Conservation (phyloP, 2,113 vertebrate species). For the Sula dactylatra region DNA sequence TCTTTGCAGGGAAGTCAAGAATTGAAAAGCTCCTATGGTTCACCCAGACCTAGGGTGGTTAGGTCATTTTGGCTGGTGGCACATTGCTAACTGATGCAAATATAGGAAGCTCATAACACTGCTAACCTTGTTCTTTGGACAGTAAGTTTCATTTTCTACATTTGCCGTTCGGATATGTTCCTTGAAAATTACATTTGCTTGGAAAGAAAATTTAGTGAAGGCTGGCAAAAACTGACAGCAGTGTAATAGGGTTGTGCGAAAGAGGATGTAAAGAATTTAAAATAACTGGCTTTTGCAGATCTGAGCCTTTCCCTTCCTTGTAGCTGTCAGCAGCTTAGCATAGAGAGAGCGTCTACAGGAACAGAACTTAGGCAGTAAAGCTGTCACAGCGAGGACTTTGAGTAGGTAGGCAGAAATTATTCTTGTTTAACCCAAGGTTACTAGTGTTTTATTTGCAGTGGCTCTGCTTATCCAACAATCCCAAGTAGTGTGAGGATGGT, state of each 20-base stretch:
- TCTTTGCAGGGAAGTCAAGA: not conserved
- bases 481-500: not conserved
- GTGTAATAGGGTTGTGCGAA: not conserved
- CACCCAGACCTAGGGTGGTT: not conserved
- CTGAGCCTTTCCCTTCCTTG: not conserved
- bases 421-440: not conserved
- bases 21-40: not conserved
- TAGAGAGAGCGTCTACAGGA: not conserved
- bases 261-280: not conserved
- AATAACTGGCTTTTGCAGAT: not conserved
- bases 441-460: not conserved
- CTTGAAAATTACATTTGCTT: not conserved
- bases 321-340: not conserved
- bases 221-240: not conserved
- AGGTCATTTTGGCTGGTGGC: not conserved
- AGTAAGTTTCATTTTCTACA: not conserved
- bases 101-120: not conserved
- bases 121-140: not conserved
- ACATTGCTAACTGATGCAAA: not conserved
- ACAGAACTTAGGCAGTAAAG: not conserved
- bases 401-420: not conserved
- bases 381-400: not conserved
- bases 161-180: not conserved
- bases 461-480: not conserved
- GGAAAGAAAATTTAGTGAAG: not conserved